These are phyloP conservation scores for Leptoteleia sp. DNA, from an alignment of 1,140 invertebrate genomes.

Conservation along the genomic window DNA sequence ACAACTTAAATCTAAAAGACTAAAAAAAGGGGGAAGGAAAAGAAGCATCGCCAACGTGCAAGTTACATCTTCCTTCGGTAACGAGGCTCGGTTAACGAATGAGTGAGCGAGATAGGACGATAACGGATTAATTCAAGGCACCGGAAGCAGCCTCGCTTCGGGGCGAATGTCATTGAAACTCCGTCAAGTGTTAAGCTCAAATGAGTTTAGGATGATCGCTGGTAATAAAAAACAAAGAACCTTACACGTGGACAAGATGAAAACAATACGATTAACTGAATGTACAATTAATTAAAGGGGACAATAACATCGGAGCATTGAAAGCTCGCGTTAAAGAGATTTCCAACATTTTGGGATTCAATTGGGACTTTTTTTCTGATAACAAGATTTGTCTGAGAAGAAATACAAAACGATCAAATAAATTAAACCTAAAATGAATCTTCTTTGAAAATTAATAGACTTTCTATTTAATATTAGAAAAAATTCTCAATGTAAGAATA, in stretches of 20 bases:
- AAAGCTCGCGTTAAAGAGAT: too few relatives aligned
- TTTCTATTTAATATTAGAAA: too few relatives aligned
- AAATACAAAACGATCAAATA: too few relatives aligned
- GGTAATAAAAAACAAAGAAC: slow-evolving; percentile 27
- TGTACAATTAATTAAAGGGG: slow-evolving; percentile 30
- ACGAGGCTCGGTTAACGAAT: slow-evolving; percentile 31
- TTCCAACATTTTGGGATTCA: too few relatives aligned
- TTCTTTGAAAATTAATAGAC: too few relatives aligned
- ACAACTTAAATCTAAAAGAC: slow-evolving; percentile 17
- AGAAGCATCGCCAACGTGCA: slow-evolving; percentile 10
- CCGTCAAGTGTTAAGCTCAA: slow-evolving; percentile 31
- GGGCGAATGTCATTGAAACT: slow-evolving; percentile 33
- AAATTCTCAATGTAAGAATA: too few relatives aligned
- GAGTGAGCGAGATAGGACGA: slow-evolving; percentile 25
- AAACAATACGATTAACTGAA: too few relatives aligned
- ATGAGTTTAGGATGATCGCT: slow-evolving; percentile 24
- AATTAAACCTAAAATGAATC: too few relatives aligned
- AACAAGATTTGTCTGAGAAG: too few relatives aligned
- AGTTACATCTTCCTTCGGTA: slow-evolving; percentile 33
- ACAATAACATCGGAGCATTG: slow-evolving; percentile 8
- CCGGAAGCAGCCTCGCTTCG: slow-evolving; percentile 26
- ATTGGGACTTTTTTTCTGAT: too few relatives aligned
- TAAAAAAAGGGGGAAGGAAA: slow-evolving; percentile 1
- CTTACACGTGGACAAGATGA: slow-evolving; percentile 19
- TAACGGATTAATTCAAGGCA: slow-evolving; percentile 25